Evolutionary conservation across 2,797 vertebrate genomes (phyloP), one percentile per base, ranked within the genome.

Genomic region (Spinus olivaceus): DNA sequence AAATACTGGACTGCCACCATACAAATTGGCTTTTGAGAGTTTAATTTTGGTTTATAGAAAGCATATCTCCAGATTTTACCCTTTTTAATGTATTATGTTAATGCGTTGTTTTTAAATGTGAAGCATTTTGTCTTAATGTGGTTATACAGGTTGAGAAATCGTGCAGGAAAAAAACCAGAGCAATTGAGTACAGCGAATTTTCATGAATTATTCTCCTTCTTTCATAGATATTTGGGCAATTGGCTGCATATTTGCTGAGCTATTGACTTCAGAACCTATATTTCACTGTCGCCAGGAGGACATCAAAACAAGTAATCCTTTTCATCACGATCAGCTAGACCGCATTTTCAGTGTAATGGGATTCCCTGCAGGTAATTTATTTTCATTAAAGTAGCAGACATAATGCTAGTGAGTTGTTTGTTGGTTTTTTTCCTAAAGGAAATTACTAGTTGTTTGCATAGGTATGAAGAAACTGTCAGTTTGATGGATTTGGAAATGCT

Each of bases 271-370:
- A 1, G 99, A 99, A 97, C 99, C 99, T 70, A 99, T 99, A 96
- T 99, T 99, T 97, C 99, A 99, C 97, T 99, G 99, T 98, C 99
- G 99, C 95, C 99, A 99, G 96, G 99, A 99, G 97, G 99, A 99
- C 98, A 99, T 99, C 98, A 99, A 99, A 97, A 99, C 99, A 97
- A 99, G 99, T 97, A 99, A 99, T 97, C 99, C 99, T 72, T 99
- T 99, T 97, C 99, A 99, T 96, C 99, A 99, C 0, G 99, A 99
- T 98, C 99, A 99, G 94, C 97, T 99, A 78, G 99, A 99, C 98
- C 98, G 99, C 88, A 99, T 99, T 98, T 99, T 99, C 97, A 99
- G 99, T 81, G 99, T 99, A 96, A 99, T 99, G 99, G 99, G 99
- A 90, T 99, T 99, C 97, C 99, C 99, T 80, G 99, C 99, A 99